Base-by-base conservation (phyloP, 2,797 vertebrate genomes). In the Cossypha polioptera region DNA sequence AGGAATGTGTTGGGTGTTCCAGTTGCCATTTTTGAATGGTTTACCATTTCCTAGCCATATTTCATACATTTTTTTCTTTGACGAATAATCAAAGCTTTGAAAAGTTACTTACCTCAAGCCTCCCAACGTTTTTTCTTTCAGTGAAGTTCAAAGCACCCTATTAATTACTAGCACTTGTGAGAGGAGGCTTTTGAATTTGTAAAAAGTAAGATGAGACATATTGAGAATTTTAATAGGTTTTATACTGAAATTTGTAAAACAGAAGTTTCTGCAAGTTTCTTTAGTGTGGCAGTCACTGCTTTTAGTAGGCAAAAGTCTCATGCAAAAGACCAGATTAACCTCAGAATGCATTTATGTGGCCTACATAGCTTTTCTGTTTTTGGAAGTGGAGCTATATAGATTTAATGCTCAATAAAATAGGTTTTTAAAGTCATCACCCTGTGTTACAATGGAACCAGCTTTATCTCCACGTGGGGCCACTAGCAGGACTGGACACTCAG, bases 71-170 rank as follows among this genome's bases (percentile, higher is more conserved):
- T 90, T 81, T 91, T 93, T 68, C 78, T 88, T 85, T 94, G 90
- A 94, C 90, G 19, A 91, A 91, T 97, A 97, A 96, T 97, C 92
- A 95, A 97, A 96, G 94, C 86, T 94, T 91, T 92, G 91, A 80
- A 83, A 95, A 93, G 90, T 92, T 95, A 97, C 90, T 95, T 95
- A 97, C 92, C 94, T 95, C 86, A 74, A 97, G 91, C 92, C 75
- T 93, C 86, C 68, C 78, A 85, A 93, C 3, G 0, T 83, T 87
- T 92, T 88, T 92, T 91, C 59, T 89, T 89, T 80, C 84, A 47
- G 53, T 80, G 86, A 62, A 95, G 95, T 96, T 95, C 95, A 97
- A 97, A 97, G 84, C 67, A 91, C 76, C 57, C 83, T 93, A 91
- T 95, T 96, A 96, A 96, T 96, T 96, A 97, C 95, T 93, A 93